These are phyloP conservation scores for Scaptomyza tumidula DNA, from an alignment of 2,888 invertebrate genomes.

Conservation along the genomic window DNA sequence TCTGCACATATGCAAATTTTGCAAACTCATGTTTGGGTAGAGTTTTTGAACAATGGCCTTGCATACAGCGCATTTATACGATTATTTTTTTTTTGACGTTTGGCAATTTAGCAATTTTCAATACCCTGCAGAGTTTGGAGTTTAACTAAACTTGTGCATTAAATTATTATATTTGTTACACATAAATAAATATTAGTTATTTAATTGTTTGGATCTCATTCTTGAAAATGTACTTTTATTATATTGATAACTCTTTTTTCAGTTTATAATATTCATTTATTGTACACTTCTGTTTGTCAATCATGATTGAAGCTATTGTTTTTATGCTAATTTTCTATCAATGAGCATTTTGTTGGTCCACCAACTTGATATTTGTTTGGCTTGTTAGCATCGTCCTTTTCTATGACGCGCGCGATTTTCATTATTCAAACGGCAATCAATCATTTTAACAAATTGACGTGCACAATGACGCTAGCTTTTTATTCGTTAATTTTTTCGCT, in stretches of 20 bases:
- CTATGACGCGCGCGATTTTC: conserved; percentile 70
- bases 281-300: not conserved
- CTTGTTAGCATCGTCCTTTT: conserved; percentile 59
- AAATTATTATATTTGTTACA: not conserved
- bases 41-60: conserved; percentile 41
- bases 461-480: conserved; percentile 74
- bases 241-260: not conserved
- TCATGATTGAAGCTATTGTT: not conserved
- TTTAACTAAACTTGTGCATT: not conserved
- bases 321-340: not conserved
- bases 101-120: conserved; percentile 32
- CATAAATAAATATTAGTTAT: not conserved
- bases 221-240: too few species aligned
- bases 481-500: conserved; percentile 23
- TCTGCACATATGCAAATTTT: conserved; percentile 52
- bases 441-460: conserved; percentile 80
- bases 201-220: too few species aligned
- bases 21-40: conserved; percentile 46
- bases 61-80: conserved; percentile 35
- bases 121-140: conserved; percentile 42
- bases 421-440: conserved; percentile 80
- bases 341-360: conserved; percentile 29
- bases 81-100: conserved; percentile 36
- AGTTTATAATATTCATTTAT: not conserved
- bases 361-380: conserved; percentile 18